Evolutionary conservation across 2,888 invertebrate genomes (phyloP).

Genomic region (Dioctria rufipes): DNA sequence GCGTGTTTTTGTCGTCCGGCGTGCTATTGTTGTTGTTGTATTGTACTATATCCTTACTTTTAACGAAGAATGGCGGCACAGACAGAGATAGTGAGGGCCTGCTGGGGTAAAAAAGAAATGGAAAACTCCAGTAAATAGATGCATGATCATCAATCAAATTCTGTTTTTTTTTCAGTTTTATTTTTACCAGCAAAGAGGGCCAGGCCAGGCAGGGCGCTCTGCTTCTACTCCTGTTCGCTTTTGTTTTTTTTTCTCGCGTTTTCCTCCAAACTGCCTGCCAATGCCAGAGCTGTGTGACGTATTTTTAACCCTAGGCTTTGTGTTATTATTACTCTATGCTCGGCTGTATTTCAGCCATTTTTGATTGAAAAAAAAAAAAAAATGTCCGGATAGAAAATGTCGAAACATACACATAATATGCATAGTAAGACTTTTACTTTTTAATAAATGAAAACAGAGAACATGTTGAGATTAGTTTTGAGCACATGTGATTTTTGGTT

Average conservation of each 20-base stretch:
- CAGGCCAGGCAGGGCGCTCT: slow-evolving; percentile 43
- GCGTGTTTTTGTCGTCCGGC: slow-evolving; percentile 30
- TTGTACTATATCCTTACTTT: slow-evolving; percentile 41
- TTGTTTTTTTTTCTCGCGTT: slow-evolving; percentile 3
- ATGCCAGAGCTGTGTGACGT: slow-evolving; percentile 40
- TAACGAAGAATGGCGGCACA: slow-evolving; percentile 60
- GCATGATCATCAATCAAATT: slow-evolving; percentile 63
- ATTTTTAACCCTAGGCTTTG: slow-evolving; percentile 44
- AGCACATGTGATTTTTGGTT: too few species aligned
- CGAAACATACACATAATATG: background rate
- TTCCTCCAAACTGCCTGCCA: slow-evolving; percentile 38
- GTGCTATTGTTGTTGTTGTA: slow-evolving; percentile 18
- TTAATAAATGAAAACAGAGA: slow-evolving; percentile 26
- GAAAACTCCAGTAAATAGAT: slow-evolving; percentile 59
- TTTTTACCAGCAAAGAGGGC: slow-evolving; percentile 31
- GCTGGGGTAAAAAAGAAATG: slow-evolving; percentile 42
- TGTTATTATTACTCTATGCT: slow-evolving; percentile 37
- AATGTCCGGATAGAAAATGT: background rate
- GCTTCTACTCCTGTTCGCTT: slow-evolving; percentile 22
- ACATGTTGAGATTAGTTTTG: background rate
- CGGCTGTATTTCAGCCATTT: slow-evolving; percentile 43
- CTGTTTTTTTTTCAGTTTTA: slow-evolving; percentile 49
- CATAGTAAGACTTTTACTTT: slow-evolving; percentile 32
- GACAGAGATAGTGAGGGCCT: slow-evolving; percentile 58
- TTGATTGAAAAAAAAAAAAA: slow-evolving; percentile 38